Base-by-base conservation (phyloP, 2,113 vertebrate species). In the Miniopterus natalensis region DNA sequence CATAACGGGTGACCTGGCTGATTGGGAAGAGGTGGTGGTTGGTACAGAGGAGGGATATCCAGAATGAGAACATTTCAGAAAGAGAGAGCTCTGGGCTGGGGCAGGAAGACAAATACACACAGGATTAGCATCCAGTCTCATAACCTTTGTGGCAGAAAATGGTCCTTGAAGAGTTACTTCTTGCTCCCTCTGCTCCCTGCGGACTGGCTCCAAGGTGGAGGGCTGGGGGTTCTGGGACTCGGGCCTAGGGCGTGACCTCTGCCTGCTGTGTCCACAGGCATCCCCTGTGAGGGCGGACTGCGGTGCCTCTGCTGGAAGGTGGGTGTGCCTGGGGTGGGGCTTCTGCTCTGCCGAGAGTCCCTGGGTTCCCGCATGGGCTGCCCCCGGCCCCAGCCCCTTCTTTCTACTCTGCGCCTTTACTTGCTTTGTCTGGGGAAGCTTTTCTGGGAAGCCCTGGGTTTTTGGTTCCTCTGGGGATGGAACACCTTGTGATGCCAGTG, bases 281-380 rank as follows among this genome's bases (percentile, higher is more conserved):
- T 99, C 92, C 99, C 99, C 27, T 99, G 99, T 98, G 99, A 99
- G 98, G 99, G 99, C 79, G 99, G 99, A 85, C 99, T 99, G 71
- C 99, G 99, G 53, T 99, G 99, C 27, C 99, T 99, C 70, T 99
- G 99, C 97, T 99, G 99, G 99, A 99, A 99, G 98, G 99, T 99
- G 97, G 97, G 99, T 98, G 70, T 85, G 79, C 93, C 84, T 96
- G 66, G 49, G 84, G 11, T 29, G 88, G 90, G 90, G 83, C 2
- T 78, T 90, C 95, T 47, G 47, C 86, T 89, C 84, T 90, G 49
- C 93, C 53, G 31, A 0, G 0, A 36, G 65, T 1, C 53, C 81
- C 51, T 31, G 87, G 93, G 59, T 78, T 92, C 63, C 94, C 59
- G 95, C 95, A 83, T 91, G 95, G 87, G 68, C 86, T 57, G 11